phyloP scores from a whole-genome alignment of 2,797 vertebrate genomes.

The Sebastes aleutianus region DNA sequence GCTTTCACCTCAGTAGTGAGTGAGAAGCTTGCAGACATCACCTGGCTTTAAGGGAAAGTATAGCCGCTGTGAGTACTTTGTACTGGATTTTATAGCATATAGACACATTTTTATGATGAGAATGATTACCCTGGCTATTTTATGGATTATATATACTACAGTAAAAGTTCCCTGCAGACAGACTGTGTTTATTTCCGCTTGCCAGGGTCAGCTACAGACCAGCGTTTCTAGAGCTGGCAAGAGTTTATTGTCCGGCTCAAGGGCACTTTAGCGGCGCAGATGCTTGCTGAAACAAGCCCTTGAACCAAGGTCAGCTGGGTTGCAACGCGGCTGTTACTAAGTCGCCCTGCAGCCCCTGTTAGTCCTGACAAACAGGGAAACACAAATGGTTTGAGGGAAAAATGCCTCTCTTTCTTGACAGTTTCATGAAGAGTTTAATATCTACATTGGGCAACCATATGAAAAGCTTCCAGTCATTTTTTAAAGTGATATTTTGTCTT shows the following conservation, averaged over 20 bases:
- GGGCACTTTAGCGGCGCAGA: slow-evolving; percentile 9
- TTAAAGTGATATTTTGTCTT: not conserved
- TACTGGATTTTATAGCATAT: not conserved
- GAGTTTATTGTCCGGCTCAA: slow-evolving; percentile 16
- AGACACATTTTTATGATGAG: not conserved
- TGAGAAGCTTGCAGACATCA: slow-evolving; percentile 6
- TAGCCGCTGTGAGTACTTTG: not conserved
- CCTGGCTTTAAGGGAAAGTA: not conserved
- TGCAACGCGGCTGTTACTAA: not conserved
- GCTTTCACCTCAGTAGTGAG: not conserved
- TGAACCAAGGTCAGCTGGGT: slow-evolving; percentile 26
- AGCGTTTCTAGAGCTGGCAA: not conserved
- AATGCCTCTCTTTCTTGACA: not conserved
- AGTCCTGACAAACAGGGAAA: not conserved
- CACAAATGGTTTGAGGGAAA: not conserved
- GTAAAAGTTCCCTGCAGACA: not conserved
- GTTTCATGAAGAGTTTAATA: not conserved
- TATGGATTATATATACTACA: not conserved
- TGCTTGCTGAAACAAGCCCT: slow-evolving; percentile 17
- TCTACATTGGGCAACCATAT: not conserved
- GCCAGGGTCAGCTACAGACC: not conserved
- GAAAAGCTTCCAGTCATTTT: not conserved
- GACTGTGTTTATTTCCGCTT: not conserved
- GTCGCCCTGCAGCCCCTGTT: not conserved
- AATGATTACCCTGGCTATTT: not conserved